phyloP scores from a whole-genome alignment of 2,113 vertebrate genomes.

The Barbus barbus region DNA sequence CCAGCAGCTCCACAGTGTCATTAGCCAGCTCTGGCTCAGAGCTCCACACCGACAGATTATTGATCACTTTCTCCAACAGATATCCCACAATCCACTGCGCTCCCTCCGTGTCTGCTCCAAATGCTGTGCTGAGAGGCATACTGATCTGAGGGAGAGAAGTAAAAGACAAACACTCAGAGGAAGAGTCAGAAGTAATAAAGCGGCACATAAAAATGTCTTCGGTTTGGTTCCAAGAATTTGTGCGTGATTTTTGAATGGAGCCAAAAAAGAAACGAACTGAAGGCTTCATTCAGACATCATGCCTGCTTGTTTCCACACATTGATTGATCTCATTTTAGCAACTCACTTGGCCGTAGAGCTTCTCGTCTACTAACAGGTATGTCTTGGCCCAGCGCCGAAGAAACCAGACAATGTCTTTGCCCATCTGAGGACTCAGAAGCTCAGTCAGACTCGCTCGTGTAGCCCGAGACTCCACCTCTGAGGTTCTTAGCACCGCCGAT shows the following conservation, averaged over 20 bases:
- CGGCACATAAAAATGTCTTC: not conserved
- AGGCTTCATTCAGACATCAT: not conserved
- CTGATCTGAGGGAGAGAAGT: conserved; percentile 84
- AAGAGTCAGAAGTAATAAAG: not conserved
- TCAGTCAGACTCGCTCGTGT: conserved; percentile 90
- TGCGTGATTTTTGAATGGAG: not conserved
- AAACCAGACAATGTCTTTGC: conserved; percentile 98
- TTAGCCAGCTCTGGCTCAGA: conserved; percentile 94
- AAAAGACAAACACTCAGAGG: not conserved
- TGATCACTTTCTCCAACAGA: conserved; percentile 98
- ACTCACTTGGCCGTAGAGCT: conserved; percentile 93
- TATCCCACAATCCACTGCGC: conserved; percentile 99
- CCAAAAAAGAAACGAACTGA: not conserved
- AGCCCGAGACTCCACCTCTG: conserved; percentile 96
- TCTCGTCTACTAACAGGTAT: conserved; percentile 95
- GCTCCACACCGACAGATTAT: conserved; percentile 97
- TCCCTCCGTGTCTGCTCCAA: conserved; percentile 95
- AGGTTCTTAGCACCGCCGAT: conserved; percentile 91
- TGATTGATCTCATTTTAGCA: not conserved
- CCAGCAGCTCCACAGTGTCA: conserved; percentile 96
- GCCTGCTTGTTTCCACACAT: not conserved
- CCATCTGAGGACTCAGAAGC: conserved; percentile 98
- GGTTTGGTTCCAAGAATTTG: not conserved
- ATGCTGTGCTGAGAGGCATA: conserved; percentile 91
- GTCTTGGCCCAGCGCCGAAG: conserved; percentile 96